Conservation (phyloP, 2,797 vertebrate genomes). For the Squalus acanthias region DNA sequence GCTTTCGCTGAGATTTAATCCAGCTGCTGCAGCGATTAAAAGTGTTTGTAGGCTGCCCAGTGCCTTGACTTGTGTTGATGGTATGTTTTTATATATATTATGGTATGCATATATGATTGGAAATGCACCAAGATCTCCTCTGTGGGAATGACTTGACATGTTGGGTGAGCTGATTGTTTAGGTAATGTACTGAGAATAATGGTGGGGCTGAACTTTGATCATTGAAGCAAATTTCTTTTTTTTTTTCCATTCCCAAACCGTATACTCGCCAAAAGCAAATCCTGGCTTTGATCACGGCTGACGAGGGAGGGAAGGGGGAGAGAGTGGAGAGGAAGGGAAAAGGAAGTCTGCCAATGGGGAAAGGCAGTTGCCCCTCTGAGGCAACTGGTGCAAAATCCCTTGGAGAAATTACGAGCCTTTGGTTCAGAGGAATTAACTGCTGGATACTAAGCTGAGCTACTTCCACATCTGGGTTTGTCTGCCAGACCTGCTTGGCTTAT, state of each 20-base stretch:
- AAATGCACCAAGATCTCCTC: conserved; percentile 9
- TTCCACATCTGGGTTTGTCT: conserved; percentile 68
- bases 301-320: neutral
- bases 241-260: neutral
- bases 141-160: conserved; percentile 30
- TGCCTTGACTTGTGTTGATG: conserved; percentile 16
- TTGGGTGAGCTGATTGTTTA: conserved; percentile 10
- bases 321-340: neutral
- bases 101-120: conserved; percentile 19
- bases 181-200: conserved; percentile 37
- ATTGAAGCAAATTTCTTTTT: conserved; percentile 25
- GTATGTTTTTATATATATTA: conserved; percentile 23
- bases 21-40: conserved; percentile 32
- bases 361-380: conserved; percentile 39
- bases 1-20: conserved; percentile 22
- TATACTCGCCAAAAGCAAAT: conserved; percentile 41
- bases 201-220: conserved; percentile 37
- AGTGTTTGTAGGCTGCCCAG: conserved; percentile 32
- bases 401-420: conserved; percentile 42
- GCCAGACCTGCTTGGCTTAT: conserved; percentile 58
- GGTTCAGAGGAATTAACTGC: conserved; percentile 39
- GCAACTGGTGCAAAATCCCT: conserved; percentile 39
- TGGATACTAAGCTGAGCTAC: conserved; percentile 48
- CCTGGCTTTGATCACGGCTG: conserved; percentile 43
- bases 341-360: conserved; percentile 39